A percentile compares a stretch with the other conserved stretches of the same genome.
Conservation (phyloP, 2,888 invertebrate species). For the Unio delphinus region DNA sequence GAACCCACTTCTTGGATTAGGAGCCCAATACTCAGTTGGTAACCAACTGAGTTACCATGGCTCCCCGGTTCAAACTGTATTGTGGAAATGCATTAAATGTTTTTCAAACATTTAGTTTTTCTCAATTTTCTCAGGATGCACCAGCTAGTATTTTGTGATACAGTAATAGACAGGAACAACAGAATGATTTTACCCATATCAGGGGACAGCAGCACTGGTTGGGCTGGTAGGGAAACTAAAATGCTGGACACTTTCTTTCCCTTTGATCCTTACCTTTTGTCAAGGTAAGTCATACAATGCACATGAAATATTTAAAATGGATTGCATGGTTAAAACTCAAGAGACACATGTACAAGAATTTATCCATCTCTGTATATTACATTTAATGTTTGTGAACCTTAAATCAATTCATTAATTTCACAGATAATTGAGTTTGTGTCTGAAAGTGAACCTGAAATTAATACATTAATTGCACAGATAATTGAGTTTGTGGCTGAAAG, state of each 20-base stretch:
- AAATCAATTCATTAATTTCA: too few relatives aligned
- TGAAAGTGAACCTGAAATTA: too few relatives aligned
- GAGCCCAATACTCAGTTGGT: too few relatives aligned
- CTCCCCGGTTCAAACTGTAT: background rate
- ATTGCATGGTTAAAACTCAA: background rate
- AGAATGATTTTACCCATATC: conserved; percentile 68
- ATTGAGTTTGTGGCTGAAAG: too few relatives aligned
- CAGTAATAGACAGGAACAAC: conserved; percentile 87
- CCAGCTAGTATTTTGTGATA: conserved; percentile 93
- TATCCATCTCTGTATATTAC: too few relatives aligned
- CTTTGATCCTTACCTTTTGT: conserved; percentile 88
- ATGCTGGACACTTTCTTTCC: conserved; percentile 82
- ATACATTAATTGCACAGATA: too few relatives aligned
- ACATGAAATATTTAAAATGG: background rate
- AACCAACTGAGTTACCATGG: too few relatives aligned
- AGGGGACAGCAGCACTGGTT: conserved; percentile 24
- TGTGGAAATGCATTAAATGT: background rate
- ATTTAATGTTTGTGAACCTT: too few relatives aligned
- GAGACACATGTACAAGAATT: too few relatives aligned
- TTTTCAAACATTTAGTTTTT: background rate
- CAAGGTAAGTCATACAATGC: conserved; percentile 73
- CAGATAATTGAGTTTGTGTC: too few relatives aligned
- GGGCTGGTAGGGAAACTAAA: conserved; percentile 39
- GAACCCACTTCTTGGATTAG: too few relatives aligned
- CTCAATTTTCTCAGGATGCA: conserved; percentile 74